phyloP scores from a whole-genome alignment of 2,797 vertebrate genomes.

The Anguilla megastoma region DNA sequence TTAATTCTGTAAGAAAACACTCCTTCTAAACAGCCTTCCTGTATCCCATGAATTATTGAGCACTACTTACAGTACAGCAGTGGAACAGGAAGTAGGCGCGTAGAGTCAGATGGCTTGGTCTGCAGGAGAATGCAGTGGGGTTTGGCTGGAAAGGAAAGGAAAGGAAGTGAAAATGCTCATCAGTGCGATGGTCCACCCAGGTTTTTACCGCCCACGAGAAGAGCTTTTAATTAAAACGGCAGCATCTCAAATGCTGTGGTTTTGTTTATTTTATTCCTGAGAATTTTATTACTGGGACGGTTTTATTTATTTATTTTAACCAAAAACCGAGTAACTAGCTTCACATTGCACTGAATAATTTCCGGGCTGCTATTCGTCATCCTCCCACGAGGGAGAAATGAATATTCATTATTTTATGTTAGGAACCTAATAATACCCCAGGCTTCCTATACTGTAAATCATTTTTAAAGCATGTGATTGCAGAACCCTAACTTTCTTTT shows the following conservation, averaged over 20 bases:
- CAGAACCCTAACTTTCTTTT: background rate
- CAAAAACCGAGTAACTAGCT: background rate
- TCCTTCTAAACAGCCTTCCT: slow-evolving; percentile 12
- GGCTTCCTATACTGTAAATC: background rate
- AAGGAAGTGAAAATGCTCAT: background rate
- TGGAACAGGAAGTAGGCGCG: background rate
- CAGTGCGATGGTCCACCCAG: background rate
- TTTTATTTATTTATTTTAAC: background rate
- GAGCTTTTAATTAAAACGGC: background rate
- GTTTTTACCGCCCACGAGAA: background rate
- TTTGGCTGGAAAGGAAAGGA: background rate
- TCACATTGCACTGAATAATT: background rate
- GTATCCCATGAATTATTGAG: background rate
- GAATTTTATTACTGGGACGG: background rate
- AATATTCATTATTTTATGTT: slow-evolving; percentile 23
- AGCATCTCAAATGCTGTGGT: background rate
- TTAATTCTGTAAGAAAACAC: background rate
- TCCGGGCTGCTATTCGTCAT: background rate
- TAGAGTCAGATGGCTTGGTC: background rate
- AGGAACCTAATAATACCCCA: background rate
- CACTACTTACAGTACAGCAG: background rate
- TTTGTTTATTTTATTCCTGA: background rate
- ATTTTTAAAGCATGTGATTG: background rate
- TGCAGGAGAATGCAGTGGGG: slow-evolving; percentile 2
- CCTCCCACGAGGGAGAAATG: background rate